Evolutionary conservation across 2,797 vertebrate genomes (phyloP), one percentile per base, ranked within the genome.

Genomic region (Antrozous pallidus): DNA sequence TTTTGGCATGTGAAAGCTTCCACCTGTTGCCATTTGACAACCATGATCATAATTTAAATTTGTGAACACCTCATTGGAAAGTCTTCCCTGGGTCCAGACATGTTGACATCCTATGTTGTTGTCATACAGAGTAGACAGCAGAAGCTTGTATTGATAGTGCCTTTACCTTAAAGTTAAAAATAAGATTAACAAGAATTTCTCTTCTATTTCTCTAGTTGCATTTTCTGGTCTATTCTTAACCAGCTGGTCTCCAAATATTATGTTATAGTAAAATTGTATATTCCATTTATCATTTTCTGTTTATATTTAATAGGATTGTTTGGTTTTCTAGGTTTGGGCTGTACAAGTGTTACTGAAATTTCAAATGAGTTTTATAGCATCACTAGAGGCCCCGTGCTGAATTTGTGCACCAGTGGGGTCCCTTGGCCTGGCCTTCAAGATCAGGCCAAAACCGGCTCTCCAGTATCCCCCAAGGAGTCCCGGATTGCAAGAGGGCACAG

Each of bases 1-100:
- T 97, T 97, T 97, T 97, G 96, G 96, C 94, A 95, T 87, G n/a
- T 81, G 87, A 78, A 97, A 87, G 74, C 94, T 94, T 88, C 95
- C 93, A 97, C 91, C 96, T 98, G 96, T 97, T 97, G 91, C 79
- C 94, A 95, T 94, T 96, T 96, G 97, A 97, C 95, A 93, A 61
- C 87, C 83, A 45, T 58, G 77, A 90, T 80, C 94, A 83, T 97
- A 97, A 97, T 97, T 97, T 95, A 91, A 97, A 90, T 93, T 79
- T 93, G 83, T 92, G 97, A 96, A 92, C 88, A 11, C 80, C 40
- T 93, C 91, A 54, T 81, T 98, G 97, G 89, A 95, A 97, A 97
- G 97, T 92, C 79, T 90, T 94, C 92, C 31, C 9, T 97, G 70
- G 77, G 63, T 91, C 91, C 93, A 82, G 81, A 95, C 80, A 22